Conservation (phyloP, 2,113 vertebrate species). For the Oreamnos americanus region DNA sequence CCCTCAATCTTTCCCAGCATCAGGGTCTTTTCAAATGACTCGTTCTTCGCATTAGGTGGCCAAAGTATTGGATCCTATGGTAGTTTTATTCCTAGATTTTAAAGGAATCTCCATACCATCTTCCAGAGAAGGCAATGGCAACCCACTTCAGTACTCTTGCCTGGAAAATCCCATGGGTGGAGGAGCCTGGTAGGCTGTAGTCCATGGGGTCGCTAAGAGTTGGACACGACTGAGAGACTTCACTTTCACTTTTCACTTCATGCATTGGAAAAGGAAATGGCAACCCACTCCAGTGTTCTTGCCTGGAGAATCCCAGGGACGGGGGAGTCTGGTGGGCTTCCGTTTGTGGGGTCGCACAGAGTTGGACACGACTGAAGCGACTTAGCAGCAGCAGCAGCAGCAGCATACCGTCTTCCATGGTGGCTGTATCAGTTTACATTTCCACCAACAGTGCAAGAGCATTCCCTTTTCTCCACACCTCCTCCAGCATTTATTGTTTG, state of each 20-base stretch:
- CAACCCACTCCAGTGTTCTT: too few relatives aligned
- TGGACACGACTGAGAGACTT: fast-evolving
- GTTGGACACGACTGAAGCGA: fast-evolving
- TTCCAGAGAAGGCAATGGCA: too few relatives aligned
- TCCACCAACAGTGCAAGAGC: background rate
- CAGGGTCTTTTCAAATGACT: background rate
- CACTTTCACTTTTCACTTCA: too few relatives aligned
- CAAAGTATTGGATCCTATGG: background rate
- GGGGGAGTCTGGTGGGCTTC: too few relatives aligned
- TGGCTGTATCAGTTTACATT: background rate
- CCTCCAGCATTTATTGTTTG: background rate
- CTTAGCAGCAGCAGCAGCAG: too few relatives aligned
- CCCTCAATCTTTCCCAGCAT: background rate
- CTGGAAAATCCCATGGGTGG: too few relatives aligned
- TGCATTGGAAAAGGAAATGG: too few relatives aligned
- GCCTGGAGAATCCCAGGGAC: too few relatives aligned
- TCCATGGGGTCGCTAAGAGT: too few relatives aligned
- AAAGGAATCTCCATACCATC: background rate
- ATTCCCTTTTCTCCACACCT: background rate
- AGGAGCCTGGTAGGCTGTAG: too few relatives aligned
- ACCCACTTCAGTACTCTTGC: too few relatives aligned
- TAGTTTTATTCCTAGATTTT: background rate
- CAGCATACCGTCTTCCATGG: background rate
- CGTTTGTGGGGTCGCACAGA: too few relatives aligned
- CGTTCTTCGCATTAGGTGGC: background rate